A percentile compares a stretch with the other conserved stretches of the same genome.
These are phyloP conservation scores for Chironomus riparius DNA, from an alignment of 2,888 invertebrate genomes.

Conservation along the genomic window DNA sequence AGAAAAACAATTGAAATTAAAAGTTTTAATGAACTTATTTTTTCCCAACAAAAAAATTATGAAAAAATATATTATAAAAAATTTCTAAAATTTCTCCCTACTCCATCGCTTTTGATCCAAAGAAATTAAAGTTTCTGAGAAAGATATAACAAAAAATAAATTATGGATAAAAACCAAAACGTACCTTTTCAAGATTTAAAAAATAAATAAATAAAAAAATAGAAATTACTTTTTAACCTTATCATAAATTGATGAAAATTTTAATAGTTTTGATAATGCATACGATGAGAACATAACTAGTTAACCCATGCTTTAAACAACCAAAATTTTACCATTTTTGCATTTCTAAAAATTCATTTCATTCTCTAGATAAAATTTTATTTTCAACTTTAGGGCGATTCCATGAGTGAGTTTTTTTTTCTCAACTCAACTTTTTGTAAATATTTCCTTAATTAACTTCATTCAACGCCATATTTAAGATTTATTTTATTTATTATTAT, in stretches of 20 bases:
- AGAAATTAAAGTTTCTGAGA: neutral
- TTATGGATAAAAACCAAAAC: neutral
- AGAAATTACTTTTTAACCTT: too few relatives aligned
- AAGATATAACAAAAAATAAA: neutral
- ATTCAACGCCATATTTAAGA: too few relatives aligned
- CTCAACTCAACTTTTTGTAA: too few relatives aligned
- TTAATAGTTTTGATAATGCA: too few relatives aligned
- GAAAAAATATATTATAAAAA: neutral
- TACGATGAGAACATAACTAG: too few relatives aligned
- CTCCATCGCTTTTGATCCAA: too few relatives aligned
- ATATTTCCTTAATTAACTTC: too few relatives aligned
- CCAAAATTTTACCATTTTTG: neutral
- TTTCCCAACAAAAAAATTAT: neutral
- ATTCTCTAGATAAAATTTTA: neutral
- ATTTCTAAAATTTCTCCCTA: neutral
- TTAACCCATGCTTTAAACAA: neutral
- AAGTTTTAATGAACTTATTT: neutral
- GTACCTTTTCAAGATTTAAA: neutral
- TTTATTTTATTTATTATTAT: too few relatives aligned
- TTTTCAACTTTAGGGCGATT: too few relatives aligned
- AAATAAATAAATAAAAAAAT: neutral
- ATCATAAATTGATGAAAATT: too few relatives aligned
- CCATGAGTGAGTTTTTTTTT: too few relatives aligned
- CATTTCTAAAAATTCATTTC: neutral
- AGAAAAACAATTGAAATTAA: neutral